These are phyloP conservation scores for Falco rusticolus DNA, from an alignment of 2,797 vertebrate species.

Conservation along the genomic window DNA sequence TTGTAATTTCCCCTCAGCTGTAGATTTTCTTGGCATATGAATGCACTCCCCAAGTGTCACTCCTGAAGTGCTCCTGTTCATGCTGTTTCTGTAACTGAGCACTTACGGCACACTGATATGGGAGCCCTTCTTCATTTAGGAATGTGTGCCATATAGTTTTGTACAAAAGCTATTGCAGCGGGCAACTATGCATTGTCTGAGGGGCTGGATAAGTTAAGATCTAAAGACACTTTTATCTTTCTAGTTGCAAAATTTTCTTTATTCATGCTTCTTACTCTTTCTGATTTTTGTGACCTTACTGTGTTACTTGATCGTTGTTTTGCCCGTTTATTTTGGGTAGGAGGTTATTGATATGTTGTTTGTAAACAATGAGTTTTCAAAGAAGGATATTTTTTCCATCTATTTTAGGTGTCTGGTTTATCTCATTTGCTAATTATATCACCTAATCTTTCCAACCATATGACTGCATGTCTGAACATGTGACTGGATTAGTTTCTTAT, in stretches of 20 bases:
- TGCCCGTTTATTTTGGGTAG: neutral
- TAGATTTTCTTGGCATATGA: neutral
- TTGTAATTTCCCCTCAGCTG: constrained; percentile 33
- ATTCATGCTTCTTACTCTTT: neutral
- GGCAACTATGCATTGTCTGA: neutral
- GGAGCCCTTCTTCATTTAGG: neutral
- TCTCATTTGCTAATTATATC: neutral
- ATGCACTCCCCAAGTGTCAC: neutral
- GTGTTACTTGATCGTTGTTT: neutral
- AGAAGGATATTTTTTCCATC: neutral
- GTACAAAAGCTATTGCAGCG: neutral
- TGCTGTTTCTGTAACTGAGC: neutral
- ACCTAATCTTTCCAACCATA: neutral
- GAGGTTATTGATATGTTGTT: neutral
- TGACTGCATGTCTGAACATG: neutral
- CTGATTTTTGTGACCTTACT: neutral
- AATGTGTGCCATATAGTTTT: neutral
- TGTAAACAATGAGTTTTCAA: neutral
- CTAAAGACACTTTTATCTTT: neutral
- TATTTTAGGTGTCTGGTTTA: neutral
- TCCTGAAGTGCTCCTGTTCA: constrained; percentile 19
- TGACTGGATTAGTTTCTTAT: neutral
- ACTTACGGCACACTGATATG: neutral
- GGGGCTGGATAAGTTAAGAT: neutral
- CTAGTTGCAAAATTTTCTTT: neutral